These are phyloP conservation scores for Henricia sp. DNA, from an alignment of 53 echinoderm and acorn worm genomes.

Conservation along the genomic window DNA sequence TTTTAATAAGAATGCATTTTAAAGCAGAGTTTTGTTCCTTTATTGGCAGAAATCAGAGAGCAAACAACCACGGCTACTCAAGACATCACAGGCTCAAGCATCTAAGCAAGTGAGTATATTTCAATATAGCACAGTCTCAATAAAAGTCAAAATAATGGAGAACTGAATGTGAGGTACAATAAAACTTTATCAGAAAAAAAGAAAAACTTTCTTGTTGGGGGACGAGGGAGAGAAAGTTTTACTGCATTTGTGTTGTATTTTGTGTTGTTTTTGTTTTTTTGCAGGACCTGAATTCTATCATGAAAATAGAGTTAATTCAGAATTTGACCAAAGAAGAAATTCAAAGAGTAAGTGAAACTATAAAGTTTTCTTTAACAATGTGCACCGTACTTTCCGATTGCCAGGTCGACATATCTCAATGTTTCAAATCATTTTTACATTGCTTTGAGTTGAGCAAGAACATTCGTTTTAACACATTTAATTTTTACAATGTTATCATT, in stretches of 20 bases:
- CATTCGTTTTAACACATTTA: too few species aligned
- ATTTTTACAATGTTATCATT: not conserved
- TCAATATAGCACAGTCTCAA: too few species aligned
- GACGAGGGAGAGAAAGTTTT: not conserved
- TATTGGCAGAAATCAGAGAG: slow-evolving; percentile 29
- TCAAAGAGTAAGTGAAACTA: slow-evolving; percentile 68
- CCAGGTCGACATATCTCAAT: too few species aligned
- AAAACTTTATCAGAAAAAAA: too few species aligned
- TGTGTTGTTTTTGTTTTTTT: not conserved
- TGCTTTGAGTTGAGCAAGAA: too few species aligned
- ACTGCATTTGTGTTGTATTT: too few species aligned
- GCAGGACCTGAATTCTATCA: slow-evolving; percentile 73
- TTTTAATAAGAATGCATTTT: too few species aligned
- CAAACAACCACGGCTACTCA: slow-evolving; percentile 18
- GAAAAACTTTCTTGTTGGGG: not conserved
- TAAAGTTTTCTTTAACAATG: too few species aligned
- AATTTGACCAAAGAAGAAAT: slow-evolving; percentile 76
- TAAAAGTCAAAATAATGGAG: too few species aligned
- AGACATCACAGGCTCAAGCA: slow-evolving; percentile 8
- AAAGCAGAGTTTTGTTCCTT: not conserved
- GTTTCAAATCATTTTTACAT: too few species aligned
- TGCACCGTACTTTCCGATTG: too few species aligned
- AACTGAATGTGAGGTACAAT: too few species aligned
- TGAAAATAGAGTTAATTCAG: slow-evolving; percentile 78
- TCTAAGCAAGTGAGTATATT: slow-evolving; percentile 23